Evolutionary conservation across 64 coral and sea anemone species (phyloP), one percentile per base, ranked within the genome.

Genomic region (Pachyseris speciosa): DNA sequence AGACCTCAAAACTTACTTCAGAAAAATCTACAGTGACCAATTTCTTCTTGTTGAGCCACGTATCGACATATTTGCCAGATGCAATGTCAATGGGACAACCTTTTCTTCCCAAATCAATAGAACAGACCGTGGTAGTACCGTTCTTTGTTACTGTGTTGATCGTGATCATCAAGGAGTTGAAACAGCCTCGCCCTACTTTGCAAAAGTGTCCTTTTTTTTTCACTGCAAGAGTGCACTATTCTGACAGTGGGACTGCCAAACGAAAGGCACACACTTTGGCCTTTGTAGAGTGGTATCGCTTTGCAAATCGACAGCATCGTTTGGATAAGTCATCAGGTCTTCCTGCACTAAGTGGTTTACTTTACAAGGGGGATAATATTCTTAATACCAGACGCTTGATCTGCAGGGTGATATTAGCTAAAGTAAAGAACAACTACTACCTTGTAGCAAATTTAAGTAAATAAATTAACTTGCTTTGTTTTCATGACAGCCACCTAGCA

Each of bases 81-180:
- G 71, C 71, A 74, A 74, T 9, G 71, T 74, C 22, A 44, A 74
- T 74, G 39, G 41, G 3, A 22, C 68, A n/a, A 39, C 34, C 13
- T 71, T 71, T n/a, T 71, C 68, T 5, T 71, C 36, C 12, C 68
- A 74, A n/a, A 25, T 74, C n/a, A 74, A 74, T 47, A 74, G 39
- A 74, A 74, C 71, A 27, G 71, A 74, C 1, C 71, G 39, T 26
- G 39, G 71, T 20, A 74, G 39, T 47, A 74, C 38, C 11, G 26
- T 74, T 45, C 71, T 74, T 22, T 43, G 20, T 11, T 74, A 83
- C 49, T 83, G 78, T 60, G 78, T 83, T 3, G 78, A 83, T n/a
- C 29, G 20, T 22, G 37, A 83, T 60, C 9, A 4, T 37, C 78
- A 83, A 60, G 78, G 78, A n/a, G 32, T 37, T 37, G 49, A 57